Evolutionary conservation across 2,797 vertebrate species (phyloP).

Genomic region (Telmatherina bonti): DNA sequence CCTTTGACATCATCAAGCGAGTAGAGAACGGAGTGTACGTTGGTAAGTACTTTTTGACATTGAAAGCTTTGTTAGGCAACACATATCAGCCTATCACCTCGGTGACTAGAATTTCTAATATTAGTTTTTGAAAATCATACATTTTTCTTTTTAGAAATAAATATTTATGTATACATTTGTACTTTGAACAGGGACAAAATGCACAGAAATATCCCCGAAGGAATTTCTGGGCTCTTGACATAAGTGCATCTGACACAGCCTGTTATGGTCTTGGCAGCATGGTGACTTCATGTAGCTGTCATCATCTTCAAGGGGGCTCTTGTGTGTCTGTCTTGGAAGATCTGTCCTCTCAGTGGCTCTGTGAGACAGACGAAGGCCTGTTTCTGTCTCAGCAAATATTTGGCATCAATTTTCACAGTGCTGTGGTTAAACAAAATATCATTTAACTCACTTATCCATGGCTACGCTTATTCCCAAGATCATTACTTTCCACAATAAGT

Average conservation of each 20-base stretch:
- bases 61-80: constrained; percentile 45
- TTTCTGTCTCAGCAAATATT: constrained; percentile 75
- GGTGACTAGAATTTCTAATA: constrained; percentile 61
- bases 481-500: constrained; percentile 58
- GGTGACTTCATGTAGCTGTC: constrained; percentile 70
- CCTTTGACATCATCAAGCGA: constrained; percentile 95
- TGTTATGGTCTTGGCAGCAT: constrained; percentile 61
- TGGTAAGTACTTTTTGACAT: constrained; percentile 87
- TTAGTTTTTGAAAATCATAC: constrained; percentile 26
- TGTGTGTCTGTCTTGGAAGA: constrained; percentile 51
- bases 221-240: constrained; percentile 53
- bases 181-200: constrained; percentile 44
- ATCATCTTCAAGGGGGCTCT: constrained; percentile 59
- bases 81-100: constrained; percentile 32
- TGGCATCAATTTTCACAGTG: constrained; percentile 72
- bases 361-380: constrained; percentile 64
- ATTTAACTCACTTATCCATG: constrained; percentile 75
- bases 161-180: constrained; percentile 62
- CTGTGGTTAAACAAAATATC: constrained; percentile 71
- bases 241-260: constrained; percentile 73
- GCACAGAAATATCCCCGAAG: constrained; percentile 31
- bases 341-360: constrained; percentile 68
- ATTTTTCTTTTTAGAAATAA: constrained; percentile 66
- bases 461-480: constrained; percentile 53
- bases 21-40: constrained; percentile 90